Evolutionary conservation across 2,113 vertebrate species (phyloP).

Genomic region (Rousettus leschenaultii): DNA sequence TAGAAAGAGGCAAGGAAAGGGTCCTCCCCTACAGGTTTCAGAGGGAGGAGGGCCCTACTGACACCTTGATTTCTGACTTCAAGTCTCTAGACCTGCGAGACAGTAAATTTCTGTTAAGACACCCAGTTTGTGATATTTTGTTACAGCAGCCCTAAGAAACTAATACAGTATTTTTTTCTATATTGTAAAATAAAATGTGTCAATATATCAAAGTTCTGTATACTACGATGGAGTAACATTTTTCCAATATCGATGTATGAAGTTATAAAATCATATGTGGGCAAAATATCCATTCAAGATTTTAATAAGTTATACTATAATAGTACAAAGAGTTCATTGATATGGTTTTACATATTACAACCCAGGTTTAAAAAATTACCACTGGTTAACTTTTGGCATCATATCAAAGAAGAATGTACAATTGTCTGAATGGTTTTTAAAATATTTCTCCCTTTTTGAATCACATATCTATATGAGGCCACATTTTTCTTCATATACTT

Average conservation of each 20-base stretch:
- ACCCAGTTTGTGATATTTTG: neutral
- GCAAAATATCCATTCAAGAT: neutral
- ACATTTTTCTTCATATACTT: neutral
- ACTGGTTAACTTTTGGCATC: neutral
- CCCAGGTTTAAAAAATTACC: neutral
- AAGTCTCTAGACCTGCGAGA: neutral
- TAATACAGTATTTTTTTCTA: neutral
- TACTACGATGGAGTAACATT: neutral
- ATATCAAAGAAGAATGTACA: neutral
- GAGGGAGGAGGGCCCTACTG: neutral
- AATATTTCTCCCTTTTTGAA: neutral
- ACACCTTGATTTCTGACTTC: neutral
- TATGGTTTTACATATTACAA: neutral
- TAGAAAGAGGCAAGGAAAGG: neutral
- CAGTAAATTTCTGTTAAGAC: neutral
- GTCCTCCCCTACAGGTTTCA: neutral
- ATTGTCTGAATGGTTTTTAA: neutral
- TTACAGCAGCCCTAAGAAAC: neutral
- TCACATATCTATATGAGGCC: neutral
- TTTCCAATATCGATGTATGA: neutral
- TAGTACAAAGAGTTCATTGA: neutral
- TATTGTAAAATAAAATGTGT: neutral
- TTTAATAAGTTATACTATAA: neutral
- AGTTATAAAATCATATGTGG: neutral
- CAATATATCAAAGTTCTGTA: neutral